Evolutionary conservation across 2,113 vertebrate genomes (phyloP).

Genomic region (Otus sunia): DNA sequence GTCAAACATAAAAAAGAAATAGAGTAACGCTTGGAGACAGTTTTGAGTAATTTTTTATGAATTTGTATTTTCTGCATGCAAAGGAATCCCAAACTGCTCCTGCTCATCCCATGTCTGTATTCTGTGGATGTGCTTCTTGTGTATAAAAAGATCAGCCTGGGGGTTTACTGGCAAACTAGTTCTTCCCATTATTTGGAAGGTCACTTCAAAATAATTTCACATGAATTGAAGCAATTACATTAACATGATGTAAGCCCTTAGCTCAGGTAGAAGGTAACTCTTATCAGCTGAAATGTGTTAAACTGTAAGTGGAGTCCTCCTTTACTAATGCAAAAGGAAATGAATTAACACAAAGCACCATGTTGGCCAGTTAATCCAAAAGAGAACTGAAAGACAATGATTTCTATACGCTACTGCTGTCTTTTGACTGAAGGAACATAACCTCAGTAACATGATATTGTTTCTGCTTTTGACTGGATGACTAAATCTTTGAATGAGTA

Average conservation of each 20-base stretch:
- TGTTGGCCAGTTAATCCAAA: background rate
- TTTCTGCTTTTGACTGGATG: background rate
- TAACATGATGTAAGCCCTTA: background rate
- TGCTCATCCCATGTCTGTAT: background rate
- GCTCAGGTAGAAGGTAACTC: background rate
- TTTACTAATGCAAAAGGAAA: background rate
- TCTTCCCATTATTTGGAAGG: background rate
- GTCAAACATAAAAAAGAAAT: background rate
- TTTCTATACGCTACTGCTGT: background rate
- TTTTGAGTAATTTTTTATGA: background rate
- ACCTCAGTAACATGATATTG: background rate
- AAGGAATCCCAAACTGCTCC: background rate
- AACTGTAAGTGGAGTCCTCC: background rate
- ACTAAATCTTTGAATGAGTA: background rate
- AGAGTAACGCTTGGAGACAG: background rate
- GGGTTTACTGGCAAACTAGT: background rate
- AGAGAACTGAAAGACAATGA: background rate
- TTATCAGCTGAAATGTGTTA: background rate
- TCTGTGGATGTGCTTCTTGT: background rate
- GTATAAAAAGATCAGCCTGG: background rate
- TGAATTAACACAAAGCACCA: background rate
- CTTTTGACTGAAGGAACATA: background rate
- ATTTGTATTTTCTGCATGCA: background rate
- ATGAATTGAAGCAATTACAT: background rate
- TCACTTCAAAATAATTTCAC: background rate